These are phyloP conservation scores for Pygocentrus nattereri DNA, from an alignment of 2,797 vertebrate genomes.

Conservation along the genomic window DNA sequence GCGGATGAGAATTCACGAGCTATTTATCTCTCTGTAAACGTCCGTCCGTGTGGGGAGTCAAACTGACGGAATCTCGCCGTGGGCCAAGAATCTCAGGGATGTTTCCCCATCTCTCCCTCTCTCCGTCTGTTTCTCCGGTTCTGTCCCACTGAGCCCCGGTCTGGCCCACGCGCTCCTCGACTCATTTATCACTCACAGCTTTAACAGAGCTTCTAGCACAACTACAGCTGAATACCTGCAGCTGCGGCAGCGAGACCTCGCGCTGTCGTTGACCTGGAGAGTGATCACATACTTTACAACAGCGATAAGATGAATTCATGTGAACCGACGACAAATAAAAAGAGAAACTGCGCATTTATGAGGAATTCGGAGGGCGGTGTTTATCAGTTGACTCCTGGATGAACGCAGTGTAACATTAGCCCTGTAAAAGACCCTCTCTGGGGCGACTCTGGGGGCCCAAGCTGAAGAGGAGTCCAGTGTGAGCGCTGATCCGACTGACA, in stretches of 20 bases:
- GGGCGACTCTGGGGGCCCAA: not conserved
- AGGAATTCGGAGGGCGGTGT: not conserved
- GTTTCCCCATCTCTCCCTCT: not conserved
- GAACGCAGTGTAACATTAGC: not conserved
- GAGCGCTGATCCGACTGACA: not conserved
- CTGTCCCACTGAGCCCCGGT: not conserved
- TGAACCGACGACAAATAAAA: not conserved
- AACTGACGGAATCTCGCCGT: not conserved
- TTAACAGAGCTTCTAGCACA: not conserved
- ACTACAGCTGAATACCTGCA: not conserved
- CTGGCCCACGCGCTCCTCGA: not conserved
- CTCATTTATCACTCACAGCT: not conserved
- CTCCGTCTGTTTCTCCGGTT: not conserved
- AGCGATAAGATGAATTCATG: too few species aligned
- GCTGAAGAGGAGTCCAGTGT: slow-evolving; percentile 5
- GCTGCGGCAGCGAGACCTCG: not conserved
- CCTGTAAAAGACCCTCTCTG: not conserved
- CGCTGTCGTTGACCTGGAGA: not conserved
- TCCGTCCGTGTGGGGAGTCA: not conserved
- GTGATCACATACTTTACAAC: not conserved
- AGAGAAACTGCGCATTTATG: not conserved
- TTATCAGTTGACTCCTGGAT: not conserved
- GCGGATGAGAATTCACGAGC: not conserved
- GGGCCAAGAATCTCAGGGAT: not conserved
- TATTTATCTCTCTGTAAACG: not conserved